phyloP scores from a whole-genome alignment of 1,140 invertebrate species.

The Pantala flavescens region DNA sequence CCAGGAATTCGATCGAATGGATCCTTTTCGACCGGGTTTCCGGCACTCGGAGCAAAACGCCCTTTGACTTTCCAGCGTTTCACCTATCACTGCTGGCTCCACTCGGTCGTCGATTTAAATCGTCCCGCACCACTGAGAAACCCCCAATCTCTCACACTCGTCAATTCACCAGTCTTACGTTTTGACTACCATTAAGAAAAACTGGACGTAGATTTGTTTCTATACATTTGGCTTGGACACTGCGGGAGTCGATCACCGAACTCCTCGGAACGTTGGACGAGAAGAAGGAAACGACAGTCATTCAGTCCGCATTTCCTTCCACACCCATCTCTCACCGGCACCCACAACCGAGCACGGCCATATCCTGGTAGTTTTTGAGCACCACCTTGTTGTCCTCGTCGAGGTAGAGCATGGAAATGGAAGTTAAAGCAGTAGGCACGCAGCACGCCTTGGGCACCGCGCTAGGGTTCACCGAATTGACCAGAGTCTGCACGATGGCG shows the following conservation, averaged over 20 bases:
- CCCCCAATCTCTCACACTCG: not conserved
- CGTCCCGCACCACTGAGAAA: not conserved
- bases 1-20: not conserved
- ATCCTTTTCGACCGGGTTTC: not conserved
- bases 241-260: not conserved
- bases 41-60: not conserved
- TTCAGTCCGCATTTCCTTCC: not conserved
- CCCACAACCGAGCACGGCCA: conserved; percentile 90
- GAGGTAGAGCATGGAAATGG: conserved; percentile 89
- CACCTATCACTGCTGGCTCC: not conserved
- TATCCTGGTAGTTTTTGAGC: conserved; percentile 93
- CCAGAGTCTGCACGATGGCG: conserved; percentile 93
- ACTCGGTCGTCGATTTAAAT: not conserved
- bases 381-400: conserved; percentile 89
- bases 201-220: not conserved
- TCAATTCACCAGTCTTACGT: not conserved
- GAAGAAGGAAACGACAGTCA: not conserved
- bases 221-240: conserved; percentile 1
- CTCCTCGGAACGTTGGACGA: not conserved
- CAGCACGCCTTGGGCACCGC: conserved; percentile 87
- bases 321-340: conserved; percentile 55
- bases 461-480: conserved; percentile 81
- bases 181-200: conserved; percentile 4
- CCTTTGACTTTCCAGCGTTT: not conserved
- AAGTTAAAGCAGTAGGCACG: conserved; percentile 77